These are phyloP conservation scores for Sesia apiformis DNA, from an alignment of 2,888 invertebrate genomes.

Conservation along the genomic window DNA sequence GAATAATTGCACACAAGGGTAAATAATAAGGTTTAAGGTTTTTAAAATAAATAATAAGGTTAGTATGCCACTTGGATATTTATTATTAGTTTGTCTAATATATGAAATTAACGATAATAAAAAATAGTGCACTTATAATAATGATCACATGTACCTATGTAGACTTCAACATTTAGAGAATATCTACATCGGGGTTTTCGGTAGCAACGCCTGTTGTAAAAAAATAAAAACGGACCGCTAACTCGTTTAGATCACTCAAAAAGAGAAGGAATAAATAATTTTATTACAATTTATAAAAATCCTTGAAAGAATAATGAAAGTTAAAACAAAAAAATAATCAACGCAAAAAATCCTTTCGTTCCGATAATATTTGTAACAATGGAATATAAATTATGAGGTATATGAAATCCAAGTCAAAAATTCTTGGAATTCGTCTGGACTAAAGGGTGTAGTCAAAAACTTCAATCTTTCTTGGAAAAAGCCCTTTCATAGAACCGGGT, in stretches of 20 bases:
- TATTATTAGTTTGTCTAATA: too few relatives aligned
- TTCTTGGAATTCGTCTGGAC: conserved; percentile 41
- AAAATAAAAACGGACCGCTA: too few relatives aligned
- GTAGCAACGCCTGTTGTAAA: too few relatives aligned
- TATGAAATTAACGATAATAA: too few relatives aligned
- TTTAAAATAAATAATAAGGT: too few relatives aligned
- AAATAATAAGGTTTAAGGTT: too few relatives aligned
- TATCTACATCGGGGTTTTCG: too few relatives aligned
- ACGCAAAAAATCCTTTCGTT: neutral
- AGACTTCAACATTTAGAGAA: too few relatives aligned
- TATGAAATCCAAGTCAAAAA: conserved; percentile 8
- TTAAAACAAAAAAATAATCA: neutral
- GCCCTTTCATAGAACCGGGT: conserved; percentile 50
- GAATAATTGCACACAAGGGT: too few relatives aligned
- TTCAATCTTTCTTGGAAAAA: conserved; percentile 52
- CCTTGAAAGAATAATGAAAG: neutral
- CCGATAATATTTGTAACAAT: neutral
- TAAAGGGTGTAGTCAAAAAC: conserved; percentile 44
- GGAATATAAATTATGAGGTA: neutral
- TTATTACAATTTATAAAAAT: neutral
- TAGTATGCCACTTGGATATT: too few relatives aligned
- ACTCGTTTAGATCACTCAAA: neutral
- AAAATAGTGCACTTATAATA: too few relatives aligned
- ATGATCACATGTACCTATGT: too few relatives aligned
- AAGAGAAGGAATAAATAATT: neutral